Conservation (phyloP, 2,888 invertebrate species). For the Catocala sponsa region DNA sequence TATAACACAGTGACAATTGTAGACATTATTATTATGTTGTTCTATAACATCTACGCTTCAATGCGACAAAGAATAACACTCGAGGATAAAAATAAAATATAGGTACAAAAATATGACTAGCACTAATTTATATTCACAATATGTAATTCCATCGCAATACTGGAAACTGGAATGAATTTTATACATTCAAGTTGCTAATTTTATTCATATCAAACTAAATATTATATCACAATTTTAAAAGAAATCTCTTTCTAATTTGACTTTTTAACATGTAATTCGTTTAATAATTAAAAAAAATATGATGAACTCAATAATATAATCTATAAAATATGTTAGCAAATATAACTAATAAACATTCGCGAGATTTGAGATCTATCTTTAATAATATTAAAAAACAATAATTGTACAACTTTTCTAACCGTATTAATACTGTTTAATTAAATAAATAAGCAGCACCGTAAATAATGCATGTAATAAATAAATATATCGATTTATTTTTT, state of each 20-base stretch:
- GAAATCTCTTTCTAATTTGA: constrained; percentile 41
- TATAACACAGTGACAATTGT: constrained; percentile 17
- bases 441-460: constrained; percentile 52
- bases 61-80: constrained; percentile 43
- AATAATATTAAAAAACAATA: constrained; percentile 57
- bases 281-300: constrained; percentile 32
- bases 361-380: constrained; percentile 47
- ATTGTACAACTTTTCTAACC: constrained; percentile 52
- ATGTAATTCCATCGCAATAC: constrained; percentile 55
- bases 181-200: constrained; percentile 42
- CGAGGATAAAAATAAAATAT: constrained; percentile 50
- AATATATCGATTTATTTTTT: constrained; percentile 2
- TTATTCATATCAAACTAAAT: constrained; percentile 45
- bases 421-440: constrained; percentile 72
- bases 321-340: constrained; percentile 30
- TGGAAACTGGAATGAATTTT: constrained; percentile 55
- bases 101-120: constrained; percentile 71
- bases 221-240: constrained; percentile 56
- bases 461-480: constrained; percentile 32
- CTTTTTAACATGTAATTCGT: constrained; percentile 36
- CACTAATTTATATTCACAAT: constrained; percentile 59
- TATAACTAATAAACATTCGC: constrained; percentile 41
- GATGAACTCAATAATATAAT: constrained; percentile 34
- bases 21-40: constrained; percentile 22
- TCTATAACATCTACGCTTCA: constrained; percentile 29